Conservation (phyloP, 2,113 vertebrate genomes). For the Menidia beryllina region DNA sequence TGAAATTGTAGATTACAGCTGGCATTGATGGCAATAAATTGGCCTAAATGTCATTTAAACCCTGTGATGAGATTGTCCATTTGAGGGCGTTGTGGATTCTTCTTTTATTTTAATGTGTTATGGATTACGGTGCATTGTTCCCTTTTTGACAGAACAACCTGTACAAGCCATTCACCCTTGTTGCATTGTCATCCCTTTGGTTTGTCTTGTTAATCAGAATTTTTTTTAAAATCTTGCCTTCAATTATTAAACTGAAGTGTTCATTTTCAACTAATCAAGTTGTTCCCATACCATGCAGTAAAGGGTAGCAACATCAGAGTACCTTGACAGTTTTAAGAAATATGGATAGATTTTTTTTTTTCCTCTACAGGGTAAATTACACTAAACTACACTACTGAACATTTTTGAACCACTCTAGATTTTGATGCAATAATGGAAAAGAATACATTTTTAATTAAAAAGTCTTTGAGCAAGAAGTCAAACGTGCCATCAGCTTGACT, state of each 20-base stretch:
- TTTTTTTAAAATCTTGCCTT: not conserved
- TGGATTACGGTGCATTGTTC: not conserved
- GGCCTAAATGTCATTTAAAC: not conserved
- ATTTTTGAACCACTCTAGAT: constrained; percentile 16
- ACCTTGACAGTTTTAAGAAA: not conserved
- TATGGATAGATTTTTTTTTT: no score
- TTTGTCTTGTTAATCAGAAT: not conserved
- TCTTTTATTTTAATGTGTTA: not conserved
- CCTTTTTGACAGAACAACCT: constrained; percentile 23
- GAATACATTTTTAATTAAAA: constrained; percentile 23
- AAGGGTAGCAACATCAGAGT: constrained; percentile 43
- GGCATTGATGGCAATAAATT: constrained; percentile 5
- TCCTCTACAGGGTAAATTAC: no score
- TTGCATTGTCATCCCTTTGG: not conserved
- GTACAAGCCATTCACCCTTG: not conserved
- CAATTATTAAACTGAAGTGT: not conserved
- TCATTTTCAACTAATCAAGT: not conserved
- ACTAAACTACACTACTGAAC: no score
- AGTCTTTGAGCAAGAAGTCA: constrained; percentile 10
- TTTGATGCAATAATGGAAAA: constrained; percentile 42
- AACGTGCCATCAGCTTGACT: constrained; percentile 16
- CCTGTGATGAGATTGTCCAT: not conserved
- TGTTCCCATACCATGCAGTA: constrained; percentile 25
- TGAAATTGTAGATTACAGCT: constrained; percentile 1
- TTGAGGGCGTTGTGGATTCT: not conserved